Base-by-base conservation (phyloP, 2,888 invertebrate species). In the Orthosia cruda region DNA sequence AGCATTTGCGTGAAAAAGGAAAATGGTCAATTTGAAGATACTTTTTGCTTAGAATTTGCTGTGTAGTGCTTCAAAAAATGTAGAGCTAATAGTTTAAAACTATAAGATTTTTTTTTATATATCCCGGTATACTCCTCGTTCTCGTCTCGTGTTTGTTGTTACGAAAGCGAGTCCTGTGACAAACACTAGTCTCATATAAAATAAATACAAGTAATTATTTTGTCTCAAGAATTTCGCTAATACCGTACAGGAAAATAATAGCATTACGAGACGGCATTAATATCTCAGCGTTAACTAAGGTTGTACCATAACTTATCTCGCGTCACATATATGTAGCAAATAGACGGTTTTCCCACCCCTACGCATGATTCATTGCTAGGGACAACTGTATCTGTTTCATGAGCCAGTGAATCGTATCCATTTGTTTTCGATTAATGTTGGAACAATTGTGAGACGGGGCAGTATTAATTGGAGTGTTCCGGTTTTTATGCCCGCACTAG, bases 401-500 rank as follows among this genome's bases (percentile, higher is more conserved):
- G 86, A 86, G 78, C 88, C 88, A 89, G 72, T 88, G 89, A 86
- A 81, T 87, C 78, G 84, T 80, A 84, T 76, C 88, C 87, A 86
- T 88, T 88, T 88, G 86, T 90, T 91, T 90, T 88, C 89, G 91
- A 91, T 91, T 90, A 90, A 88, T 89, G 86, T 85, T 85, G 84
- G 86, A 86, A 88, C 90, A 87, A 88, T 88, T 88, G 90, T 89
- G 90, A 91, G 90, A 91, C 89, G 90, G 83, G 84, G 71, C 88
- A 83, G 81, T 92, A 92, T 87, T 88, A 87, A 93, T 93, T 93
- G 92, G 92, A 93, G 92, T 90, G 92, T 93, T 93, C 93, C 93
- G 92, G 88, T 92, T 92, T 92, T 91, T 91, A 50, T 83, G 83
- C 70, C 85, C 76, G 87, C 82, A 84, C 83, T 85, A 77, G 71